Conservation (phyloP, 2,797 vertebrate genomes). For the Lates japonicus region DNA sequence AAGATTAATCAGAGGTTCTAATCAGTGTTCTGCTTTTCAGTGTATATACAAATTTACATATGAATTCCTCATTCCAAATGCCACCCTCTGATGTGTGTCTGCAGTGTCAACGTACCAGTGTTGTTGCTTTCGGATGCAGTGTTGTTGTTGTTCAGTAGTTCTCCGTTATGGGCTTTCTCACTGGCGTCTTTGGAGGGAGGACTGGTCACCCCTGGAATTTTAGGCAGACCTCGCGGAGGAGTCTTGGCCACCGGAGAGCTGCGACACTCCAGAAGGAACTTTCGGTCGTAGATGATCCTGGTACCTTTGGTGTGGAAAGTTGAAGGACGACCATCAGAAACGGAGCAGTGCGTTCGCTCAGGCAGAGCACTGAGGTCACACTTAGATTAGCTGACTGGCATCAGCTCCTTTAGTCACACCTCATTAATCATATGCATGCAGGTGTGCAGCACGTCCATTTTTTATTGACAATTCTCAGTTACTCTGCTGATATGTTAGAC, state of each 20-base stretch:
- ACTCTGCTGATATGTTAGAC: neutral
- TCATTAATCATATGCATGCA: neutral
- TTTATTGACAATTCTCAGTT: neutral
- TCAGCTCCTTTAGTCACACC: neutral
- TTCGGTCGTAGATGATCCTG: conserved; percentile 94
- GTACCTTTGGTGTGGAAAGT: conserved; percentile 84
- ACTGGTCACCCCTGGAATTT: conserved; percentile 93
- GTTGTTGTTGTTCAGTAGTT: conserved; percentile 71
- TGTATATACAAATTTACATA: neutral
- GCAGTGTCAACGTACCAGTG: conserved; percentile 72
- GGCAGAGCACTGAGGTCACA: neutral
- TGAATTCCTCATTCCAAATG: conserved; percentile 1
- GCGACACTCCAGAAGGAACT: conserved; percentile 94
- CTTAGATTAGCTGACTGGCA: neutral
- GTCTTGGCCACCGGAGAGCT: conserved; percentile 92
- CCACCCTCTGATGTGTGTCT: neutral
- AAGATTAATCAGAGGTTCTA: neutral
- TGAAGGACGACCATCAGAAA: neutral
- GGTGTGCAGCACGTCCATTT: neutral
- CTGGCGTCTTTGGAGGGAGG: conserved; percentile 64
- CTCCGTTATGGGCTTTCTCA: conserved; percentile 66
- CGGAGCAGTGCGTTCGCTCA: neutral
- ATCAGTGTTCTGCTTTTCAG: neutral
- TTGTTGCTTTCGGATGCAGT: conserved; percentile 63
- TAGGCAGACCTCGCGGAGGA: conserved; percentile 89